A percentile compares a stretch with the other conserved stretches of the same genome.
These are phyloP conservation scores for Ophraella communa DNA, from an alignment of 2,888 invertebrate species.

Conservation along the genomic window DNA sequence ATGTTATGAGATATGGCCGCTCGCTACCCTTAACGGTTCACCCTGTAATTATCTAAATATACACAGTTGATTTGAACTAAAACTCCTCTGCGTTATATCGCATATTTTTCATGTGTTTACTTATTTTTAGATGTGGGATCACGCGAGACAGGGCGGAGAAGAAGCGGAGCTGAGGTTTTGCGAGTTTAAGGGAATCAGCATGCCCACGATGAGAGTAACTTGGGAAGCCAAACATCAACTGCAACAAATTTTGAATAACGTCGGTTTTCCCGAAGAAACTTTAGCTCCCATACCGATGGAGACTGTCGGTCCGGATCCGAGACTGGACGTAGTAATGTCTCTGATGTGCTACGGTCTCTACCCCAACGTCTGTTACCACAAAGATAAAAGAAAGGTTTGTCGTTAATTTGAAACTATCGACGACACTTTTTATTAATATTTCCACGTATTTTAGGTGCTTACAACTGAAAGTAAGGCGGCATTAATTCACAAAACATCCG, in stretches of 20 bases:
- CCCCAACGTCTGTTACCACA: conserved; percentile 95
- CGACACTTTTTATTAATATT: too few species aligned
- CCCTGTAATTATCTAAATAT: too few species aligned
- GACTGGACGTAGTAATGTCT: conserved; percentile 82
- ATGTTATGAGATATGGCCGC: too few species aligned
- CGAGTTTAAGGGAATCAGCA: conserved; percentile 85
- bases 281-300: conserved; percentile 78
- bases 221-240: conserved; percentile 84
- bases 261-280: conserved; percentile 91
- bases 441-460: conserved; percentile 77
- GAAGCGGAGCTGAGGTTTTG: conserved; percentile 85
- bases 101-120: too few species aligned
- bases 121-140: conserved; percentile 70
- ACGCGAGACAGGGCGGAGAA: conserved; percentile 71
- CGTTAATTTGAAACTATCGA: too few species aligned
- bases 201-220: conserved; percentile 89
- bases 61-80: too few species aligned
- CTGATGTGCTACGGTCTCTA: conserved; percentile 91
- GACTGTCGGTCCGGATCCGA: conserved; percentile 77
- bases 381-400: conserved; percentile 87
- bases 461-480: conserved; percentile 96
- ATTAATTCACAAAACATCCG: conserved; percentile 94
- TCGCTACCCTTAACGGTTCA: too few species aligned
- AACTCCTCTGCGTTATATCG: too few species aligned
- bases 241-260: conserved; percentile 66